Evolutionary conservation across 1,140 invertebrate genomes (phyloP), one percentile per base, ranked within the genome.

Genomic region (Saccostrea glomerata): DNA sequence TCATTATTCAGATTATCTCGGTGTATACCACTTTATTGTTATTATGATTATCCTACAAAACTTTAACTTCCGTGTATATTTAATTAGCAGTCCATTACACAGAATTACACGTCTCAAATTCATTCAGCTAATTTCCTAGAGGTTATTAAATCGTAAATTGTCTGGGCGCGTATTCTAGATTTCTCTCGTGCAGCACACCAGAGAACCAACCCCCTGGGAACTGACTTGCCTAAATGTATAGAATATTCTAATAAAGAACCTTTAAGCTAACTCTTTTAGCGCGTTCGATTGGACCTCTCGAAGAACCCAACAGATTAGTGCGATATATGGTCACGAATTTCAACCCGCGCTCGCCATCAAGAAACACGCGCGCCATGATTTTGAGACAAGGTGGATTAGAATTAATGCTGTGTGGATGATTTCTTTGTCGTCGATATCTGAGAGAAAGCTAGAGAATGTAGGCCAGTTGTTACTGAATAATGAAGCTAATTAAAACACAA

Each of bases 301-400:
- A 36, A 30, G 25, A 30, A 36, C 70, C 70, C 70, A 23, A 25
- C 23, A 30, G 70, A 36, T 77, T 77, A 15, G 25, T 9, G 25
- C 70, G 30, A 77, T 77, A 12, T 77, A 77, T 30, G 70, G 25
- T 77, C 70, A 77, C 70, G 70, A 77, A 36, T 77, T 30, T 12
- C 70, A 15, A 77, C 15, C 30, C 13, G 11, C 30, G 25, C 12
- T 17, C 25, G 70, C 30, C 70, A 77, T 36, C 70, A 77, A 77
- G 70, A 30, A 30, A 77, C 23, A 17, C 70, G 25, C 70, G 70
- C 70, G 36, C 15, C 23, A 36, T 20, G 3, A 30, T 77, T 36
- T 36, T 77, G 25, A 15, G 70, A 36, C 70, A 77, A 77, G 36
- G 70, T 77, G 70, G 25, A 77, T 77, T 25, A 77, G 17, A 73